phyloP scores from a whole-genome alignment of 2,888 invertebrate species.

The Eueremaeus valkanovi region DNA sequence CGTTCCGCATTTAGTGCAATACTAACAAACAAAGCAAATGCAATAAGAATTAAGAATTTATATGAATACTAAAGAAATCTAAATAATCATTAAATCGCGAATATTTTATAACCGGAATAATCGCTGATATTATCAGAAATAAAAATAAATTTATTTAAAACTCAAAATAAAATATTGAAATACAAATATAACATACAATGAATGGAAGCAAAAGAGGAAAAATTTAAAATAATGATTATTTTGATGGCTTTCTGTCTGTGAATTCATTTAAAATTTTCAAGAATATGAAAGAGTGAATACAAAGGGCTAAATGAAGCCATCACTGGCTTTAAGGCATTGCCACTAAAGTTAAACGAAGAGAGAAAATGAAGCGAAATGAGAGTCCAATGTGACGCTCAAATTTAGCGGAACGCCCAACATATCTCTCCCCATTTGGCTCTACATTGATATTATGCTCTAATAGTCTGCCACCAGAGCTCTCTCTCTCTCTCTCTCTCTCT shows the following conservation, averaged over 20 bases:
- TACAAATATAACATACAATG: too few species aligned
- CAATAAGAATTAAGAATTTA: too few species aligned
- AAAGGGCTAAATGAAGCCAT: too few species aligned
- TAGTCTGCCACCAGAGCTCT: not conserved
- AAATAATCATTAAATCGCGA: too few species aligned
- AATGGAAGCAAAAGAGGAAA: not conserved
- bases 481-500: not conserved
- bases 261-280: too few species aligned
- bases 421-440: not conserved
- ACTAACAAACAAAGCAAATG: too few species aligned
- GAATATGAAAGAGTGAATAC: too few species aligned
- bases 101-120: too few species aligned
- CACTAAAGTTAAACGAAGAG: not conserved
- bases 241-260: not conserved
- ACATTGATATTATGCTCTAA: not conserved
- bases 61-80: too few species aligned
- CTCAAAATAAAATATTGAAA: too few species aligned
- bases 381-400: conserved; percentile 2
- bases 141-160: too few species aligned
- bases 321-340: not conserved
- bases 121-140: too few species aligned
- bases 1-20: not conserved
- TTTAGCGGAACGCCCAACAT: conserved; percentile 26
- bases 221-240: not conserved
- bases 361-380: conserved; percentile 18